Percentiles rank a stretch among this genome's conserved stretches.
These are phyloP conservation scores for Thamnaconus septentrionalis DNA, from an alignment of 2,113 vertebrate genomes.

Conservation along the genomic window DNA sequence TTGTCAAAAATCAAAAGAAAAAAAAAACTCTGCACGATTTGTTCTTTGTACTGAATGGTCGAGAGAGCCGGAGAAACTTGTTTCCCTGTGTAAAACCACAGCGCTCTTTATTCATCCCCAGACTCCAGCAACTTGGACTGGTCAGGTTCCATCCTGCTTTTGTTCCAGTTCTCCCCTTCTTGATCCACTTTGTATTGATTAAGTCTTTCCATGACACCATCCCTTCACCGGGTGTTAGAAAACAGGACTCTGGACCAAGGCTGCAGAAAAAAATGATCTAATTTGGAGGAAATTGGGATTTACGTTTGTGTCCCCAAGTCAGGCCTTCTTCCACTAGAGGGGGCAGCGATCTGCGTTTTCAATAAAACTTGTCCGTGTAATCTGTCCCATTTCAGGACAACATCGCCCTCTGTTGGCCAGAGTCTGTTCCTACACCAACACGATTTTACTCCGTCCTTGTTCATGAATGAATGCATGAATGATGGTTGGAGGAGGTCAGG, in stretches of 20 bases:
- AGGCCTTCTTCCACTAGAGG: slow-evolving; percentile 38
- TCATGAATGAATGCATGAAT: slow-evolving; percentile 8
- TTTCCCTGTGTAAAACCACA: no score
- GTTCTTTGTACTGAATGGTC: not conserved
- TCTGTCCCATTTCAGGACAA: slow-evolving; percentile 5
- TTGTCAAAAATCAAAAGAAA: not conserved
- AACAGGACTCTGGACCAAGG: slow-evolving; percentile 2
- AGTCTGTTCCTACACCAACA: not conserved
- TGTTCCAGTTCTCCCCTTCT: not conserved
- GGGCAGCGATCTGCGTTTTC: slow-evolving; percentile 9
- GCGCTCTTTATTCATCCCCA: no score
- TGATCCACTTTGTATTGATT: not conserved
- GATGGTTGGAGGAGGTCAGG: not conserved
- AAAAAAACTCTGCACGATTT: not conserved
- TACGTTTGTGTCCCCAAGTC: slow-evolving; percentile 4
- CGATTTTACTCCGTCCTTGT: not conserved
- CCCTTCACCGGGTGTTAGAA: not conserved
- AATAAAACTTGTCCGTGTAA: no score
- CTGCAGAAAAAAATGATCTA: slow-evolving; percentile 16
- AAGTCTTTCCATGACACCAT: slow-evolving; percentile 38
- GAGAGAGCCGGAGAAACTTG: no score
- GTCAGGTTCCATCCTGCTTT: not conserved
- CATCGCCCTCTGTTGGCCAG: slow-evolving; percentile 49
- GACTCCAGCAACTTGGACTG: no score
- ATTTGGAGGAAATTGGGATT: slow-evolving; percentile 2